A percentile compares a stretch with the other conserved stretches of the same genome.
Conservation (phyloP, 92 coral and sea anemone species). For the Nematostella vectensis region DNA sequence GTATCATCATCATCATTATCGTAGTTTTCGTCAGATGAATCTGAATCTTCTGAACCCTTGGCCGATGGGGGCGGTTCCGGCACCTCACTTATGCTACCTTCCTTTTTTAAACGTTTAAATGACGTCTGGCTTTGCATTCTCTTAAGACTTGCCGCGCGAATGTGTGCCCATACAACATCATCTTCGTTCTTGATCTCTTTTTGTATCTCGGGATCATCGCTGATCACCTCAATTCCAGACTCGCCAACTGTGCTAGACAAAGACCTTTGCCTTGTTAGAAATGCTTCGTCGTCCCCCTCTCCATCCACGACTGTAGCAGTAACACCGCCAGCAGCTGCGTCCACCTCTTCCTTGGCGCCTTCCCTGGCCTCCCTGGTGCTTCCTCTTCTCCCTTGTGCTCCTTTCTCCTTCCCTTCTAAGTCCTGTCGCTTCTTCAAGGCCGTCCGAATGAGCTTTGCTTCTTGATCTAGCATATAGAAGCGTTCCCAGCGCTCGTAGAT, state of each 20-base stretch:
- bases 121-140: slow-evolving; percentile 16
- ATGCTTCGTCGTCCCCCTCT: neutral
- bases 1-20: no score
- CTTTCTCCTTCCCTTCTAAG: slow-evolving; percentile 1
- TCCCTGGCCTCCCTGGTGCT: neutral
- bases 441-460: slow-evolving; percentile 18
- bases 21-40: no score
- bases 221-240: neutral
- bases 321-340: neutral
- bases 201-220: neutral
- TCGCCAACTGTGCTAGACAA: neutral
- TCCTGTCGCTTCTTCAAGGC: slow-evolving; percentile 13
- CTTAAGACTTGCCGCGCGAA: slow-evolving; percentile 22
- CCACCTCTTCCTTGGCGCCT: neutral
- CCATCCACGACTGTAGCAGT: neutral
- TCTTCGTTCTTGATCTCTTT: slow-evolving; percentile 13
- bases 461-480: slow-evolving; percentile 3
- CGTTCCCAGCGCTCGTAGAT: slow-evolving; percentile 34
- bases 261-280: neutral
- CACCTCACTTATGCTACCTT: neutral
- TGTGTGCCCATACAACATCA: slow-evolving; percentile 22
- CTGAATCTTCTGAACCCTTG: no score
- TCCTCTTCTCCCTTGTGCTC: neutral
- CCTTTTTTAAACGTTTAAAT: neutral
- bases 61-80: no score